phyloP scores from a whole-genome alignment of 2,113 vertebrate genomes.

The Hippocampus mohnikei region DNA sequence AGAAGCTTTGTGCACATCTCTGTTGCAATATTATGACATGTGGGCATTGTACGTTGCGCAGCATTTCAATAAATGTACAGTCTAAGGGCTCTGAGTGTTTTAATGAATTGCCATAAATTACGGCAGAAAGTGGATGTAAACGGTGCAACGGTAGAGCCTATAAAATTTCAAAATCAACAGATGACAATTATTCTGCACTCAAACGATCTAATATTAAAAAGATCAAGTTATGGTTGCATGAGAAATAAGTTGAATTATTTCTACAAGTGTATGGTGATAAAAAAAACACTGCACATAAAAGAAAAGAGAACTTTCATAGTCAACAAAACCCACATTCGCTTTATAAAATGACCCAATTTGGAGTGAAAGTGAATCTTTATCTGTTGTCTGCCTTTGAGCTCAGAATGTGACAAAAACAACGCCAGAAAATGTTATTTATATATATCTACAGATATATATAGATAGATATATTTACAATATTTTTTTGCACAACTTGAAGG shows the following conservation, averaged over 20 bases:
- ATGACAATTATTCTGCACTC: background rate
- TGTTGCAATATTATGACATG: slow-evolving; percentile 33
- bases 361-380: background rate
- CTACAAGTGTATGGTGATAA: background rate
- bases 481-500: too few relatives aligned
- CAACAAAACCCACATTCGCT: background rate
- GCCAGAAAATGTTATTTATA: background rate
- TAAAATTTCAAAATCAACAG: background rate
- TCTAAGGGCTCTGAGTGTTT: slow-evolving; percentile 44
- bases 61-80: slow-evolving; percentile 62
- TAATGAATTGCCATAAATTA: slow-evolving; percentile 28
- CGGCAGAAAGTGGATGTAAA: background rate
- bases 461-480: too few relatives aligned
- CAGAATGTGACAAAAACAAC: background rate
- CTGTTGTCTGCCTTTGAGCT: background rate
- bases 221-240: background rate
- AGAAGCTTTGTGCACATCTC: slow-evolving; percentile 7
- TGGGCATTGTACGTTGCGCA: slow-evolving; percentile 54
- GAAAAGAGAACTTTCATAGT: background rate
- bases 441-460: too few relatives aligned
- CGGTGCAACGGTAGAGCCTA: background rate
- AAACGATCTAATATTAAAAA: background rate
- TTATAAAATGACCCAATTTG: background rate
- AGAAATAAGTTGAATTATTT: background rate
- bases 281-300: background rate